Evolutionary conservation across 2,797 vertebrate species (phyloP), one percentile per base, ranked within the genome.

Genomic region (Percopsis omiscomaycus): DNA sequence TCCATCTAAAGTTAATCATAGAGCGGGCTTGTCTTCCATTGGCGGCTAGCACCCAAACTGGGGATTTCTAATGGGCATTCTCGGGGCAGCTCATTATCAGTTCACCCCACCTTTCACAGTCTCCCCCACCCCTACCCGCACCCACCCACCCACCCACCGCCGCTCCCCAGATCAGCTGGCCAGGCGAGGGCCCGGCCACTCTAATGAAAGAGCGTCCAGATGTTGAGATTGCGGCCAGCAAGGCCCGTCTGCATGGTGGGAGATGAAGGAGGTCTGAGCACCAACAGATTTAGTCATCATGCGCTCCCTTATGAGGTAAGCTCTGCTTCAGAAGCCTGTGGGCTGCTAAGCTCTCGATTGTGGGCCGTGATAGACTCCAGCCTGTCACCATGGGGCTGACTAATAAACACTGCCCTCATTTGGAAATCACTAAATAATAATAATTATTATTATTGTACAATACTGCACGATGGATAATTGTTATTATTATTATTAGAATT

Each of bases 1-100:
- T 83, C 76, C 75, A 82, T 84, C 79, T 81, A 44, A 79, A 79
- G 78, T 59, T 77, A 81, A 81, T 82, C 80, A 75, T 62, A 74
- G 64, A 66, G 69, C 55, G 53, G 74, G 69, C 61, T 53, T 63
- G 55, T 67, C 63, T 50, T 70, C 71, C 67, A 53, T 54, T 69
- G 55, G 52, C 71, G 62, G 79, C 79, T 60, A 65, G 50, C 56
- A 61, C 68, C 71, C 71, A 81, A 74, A 71, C 69, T 65, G 68
- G 81, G 70, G 76, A 84, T 88, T 84, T 72, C 81, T 79, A 63
- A 62, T 53, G 55, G 69, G 52, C 72, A 59, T 66, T 70, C 79
- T 75, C 67, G 48, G 61, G 51, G 55, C 64, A 61, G 66, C 72
- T 73, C 68, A 66, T 59, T 48, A 61, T 68, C 60, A 59, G 62